These are phyloP conservation scores for Ailurus styani DNA, from an alignment of 2,113 vertebrate genomes.

Conservation along the genomic window DNA sequence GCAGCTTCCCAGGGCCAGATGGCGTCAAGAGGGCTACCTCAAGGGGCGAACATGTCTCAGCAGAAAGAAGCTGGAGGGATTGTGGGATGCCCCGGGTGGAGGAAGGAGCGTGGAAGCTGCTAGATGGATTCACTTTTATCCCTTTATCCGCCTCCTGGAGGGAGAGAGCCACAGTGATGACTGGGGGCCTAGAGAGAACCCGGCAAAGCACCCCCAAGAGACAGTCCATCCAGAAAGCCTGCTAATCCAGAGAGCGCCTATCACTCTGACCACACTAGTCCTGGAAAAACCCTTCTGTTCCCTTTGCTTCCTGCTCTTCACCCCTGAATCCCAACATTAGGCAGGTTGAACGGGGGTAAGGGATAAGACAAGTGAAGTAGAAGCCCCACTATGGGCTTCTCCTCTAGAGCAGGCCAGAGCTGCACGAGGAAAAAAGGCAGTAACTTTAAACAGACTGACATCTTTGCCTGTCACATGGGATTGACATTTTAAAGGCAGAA, in stretches of 20 bases:
- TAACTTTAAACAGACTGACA: background rate
- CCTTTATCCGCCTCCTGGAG: background rate
- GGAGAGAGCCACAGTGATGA: background rate
- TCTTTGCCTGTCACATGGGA: background rate
- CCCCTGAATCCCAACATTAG: background rate
- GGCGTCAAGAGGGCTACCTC: background rate
- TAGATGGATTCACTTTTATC: background rate
- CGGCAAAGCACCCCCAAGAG: background rate
- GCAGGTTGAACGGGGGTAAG: background rate
- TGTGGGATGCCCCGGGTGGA: background rate
- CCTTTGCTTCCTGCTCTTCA: background rate
- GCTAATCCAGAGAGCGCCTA: background rate
- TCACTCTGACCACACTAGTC: background rate
- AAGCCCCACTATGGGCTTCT: background rate
- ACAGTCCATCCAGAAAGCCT: background rate
- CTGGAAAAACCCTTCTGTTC: background rate
- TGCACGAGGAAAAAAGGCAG: background rate
- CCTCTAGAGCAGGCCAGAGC: background rate
- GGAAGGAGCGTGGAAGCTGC: background rate
- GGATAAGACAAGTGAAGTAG: fast-evolving
- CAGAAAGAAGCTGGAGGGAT: background rate
- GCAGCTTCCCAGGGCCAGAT: background rate
- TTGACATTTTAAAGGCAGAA: background rate
- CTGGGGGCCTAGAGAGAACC: background rate
- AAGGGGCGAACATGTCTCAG: background rate